Conservation (phyloP, 2,888 invertebrate genomes). For the Aplocera efformata region DNA sequence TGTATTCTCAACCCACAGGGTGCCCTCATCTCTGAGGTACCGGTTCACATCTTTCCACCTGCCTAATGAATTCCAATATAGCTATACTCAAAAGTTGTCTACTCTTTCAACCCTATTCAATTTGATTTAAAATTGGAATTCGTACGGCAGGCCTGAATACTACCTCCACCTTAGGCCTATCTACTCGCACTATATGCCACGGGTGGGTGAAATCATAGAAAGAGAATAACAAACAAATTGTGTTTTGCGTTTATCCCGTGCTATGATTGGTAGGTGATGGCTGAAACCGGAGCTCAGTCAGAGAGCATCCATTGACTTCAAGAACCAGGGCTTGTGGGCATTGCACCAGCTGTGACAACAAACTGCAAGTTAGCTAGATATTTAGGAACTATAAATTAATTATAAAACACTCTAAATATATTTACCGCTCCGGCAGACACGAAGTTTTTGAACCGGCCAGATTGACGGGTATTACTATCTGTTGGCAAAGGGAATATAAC, state of each 20-base stretch:
- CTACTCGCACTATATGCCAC: constrained; percentile 29
- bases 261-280: constrained; percentile 41
- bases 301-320: constrained; percentile 64
- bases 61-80: constrained; percentile 17
- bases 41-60: constrained; percentile 31
- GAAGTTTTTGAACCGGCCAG: constrained; percentile 55
- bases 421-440: constrained; percentile 50
- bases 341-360: constrained; percentile 60
- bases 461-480: constrained; percentile 48
- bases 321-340: constrained; percentile 47
- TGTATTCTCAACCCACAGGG: constrained; percentile 59
- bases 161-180: constrained; percentile 39
- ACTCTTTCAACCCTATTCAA: no score
- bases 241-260: constrained; percentile 34
- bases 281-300: constrained; percentile 47
- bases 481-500: constrained; percentile 6
- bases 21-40: constrained; percentile 61
- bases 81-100: background rate
- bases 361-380: constrained; percentile 30
- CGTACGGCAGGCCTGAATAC: constrained; percentile 18
- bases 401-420: background rate
- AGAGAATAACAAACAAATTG: constrained; percentile 33
- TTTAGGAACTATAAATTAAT: background rate
- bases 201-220: constrained; percentile 46
- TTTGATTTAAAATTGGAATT: constrained; percentile 7